Evolutionary conservation across 2,888 invertebrate species (phyloP).

Genomic region (Noctua pronuba): DNA sequence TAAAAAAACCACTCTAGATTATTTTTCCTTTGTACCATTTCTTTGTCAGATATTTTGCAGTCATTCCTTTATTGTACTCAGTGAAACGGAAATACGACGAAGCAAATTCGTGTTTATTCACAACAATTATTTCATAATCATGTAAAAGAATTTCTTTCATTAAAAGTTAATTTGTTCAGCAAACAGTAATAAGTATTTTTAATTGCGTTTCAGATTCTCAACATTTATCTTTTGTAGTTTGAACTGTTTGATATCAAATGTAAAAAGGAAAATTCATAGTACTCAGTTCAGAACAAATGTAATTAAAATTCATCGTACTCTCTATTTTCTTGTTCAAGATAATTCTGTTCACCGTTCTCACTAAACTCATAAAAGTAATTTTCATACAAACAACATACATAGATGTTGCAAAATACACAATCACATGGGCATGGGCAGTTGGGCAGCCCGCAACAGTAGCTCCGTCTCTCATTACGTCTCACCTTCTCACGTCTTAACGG

Average conservation of each 20-base stretch:
- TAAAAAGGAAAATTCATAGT: constrained; percentile 10
- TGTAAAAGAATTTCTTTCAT: background rate
- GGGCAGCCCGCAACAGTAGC: too few species aligned
- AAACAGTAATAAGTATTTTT: constrained; percentile 24
- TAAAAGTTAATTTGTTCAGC: constrained; percentile 14
- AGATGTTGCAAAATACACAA: background rate
- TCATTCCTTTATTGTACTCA: background rate
- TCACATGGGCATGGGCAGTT: background rate
- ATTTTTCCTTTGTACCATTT: constrained; percentile 12
- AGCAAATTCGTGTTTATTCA: background rate
- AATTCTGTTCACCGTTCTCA: background rate
- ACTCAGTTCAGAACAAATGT: constrained; percentile 13
- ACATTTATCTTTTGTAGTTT: constrained; percentile 13
- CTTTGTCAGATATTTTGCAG: background rate
- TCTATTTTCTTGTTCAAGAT: background rate
- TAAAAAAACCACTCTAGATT: background rate
- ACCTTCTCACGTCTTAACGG: background rate
- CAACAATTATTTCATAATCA: constrained; percentile 15
- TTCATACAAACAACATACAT: background rate
- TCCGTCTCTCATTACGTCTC: background rate
- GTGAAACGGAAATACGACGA: constrained; percentile 18
- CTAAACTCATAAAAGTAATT: background rate
- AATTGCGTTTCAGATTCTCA: constrained; percentile 24
- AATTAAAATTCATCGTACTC: constrained; percentile 1
- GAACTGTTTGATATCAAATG: constrained; percentile 23